These are phyloP conservation scores for Meandrina meandrites DNA, from an alignment of 92 coral and sea anemone species.

Conservation along the genomic window DNA sequence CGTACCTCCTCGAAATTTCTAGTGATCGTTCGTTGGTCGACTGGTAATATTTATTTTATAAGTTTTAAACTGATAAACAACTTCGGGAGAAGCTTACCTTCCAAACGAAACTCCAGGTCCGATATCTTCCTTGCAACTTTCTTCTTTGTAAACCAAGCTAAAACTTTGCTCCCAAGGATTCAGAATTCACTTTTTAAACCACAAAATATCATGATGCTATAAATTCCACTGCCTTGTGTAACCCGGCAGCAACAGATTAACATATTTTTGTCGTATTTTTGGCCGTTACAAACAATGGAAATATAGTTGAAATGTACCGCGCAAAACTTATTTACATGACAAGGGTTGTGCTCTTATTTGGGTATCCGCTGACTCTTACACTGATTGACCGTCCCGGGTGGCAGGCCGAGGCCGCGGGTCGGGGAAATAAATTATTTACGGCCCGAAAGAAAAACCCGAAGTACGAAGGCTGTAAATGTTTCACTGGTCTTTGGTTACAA, in stretches of 20 bases:
- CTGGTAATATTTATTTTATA: not conserved
- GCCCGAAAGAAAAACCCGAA: too few species aligned
- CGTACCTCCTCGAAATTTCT: not conserved
- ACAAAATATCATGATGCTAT: slow-evolving; percentile 8
- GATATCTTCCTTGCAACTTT: not conserved
- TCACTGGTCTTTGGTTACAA: too few species aligned
- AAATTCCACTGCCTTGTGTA: slow-evolving; percentile 25
- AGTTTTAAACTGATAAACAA: slow-evolving; percentile 17
- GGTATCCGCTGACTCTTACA: slow-evolving; percentile 28
- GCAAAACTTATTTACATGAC: slow-evolving; percentile 60
- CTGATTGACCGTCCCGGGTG: too few species aligned
- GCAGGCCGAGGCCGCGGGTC: too few species aligned
- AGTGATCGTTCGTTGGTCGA: slow-evolving; percentile 2
- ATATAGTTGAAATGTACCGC: slow-evolving; percentile 71
- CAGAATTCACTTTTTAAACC: not conserved
- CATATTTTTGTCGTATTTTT: slow-evolving; percentile 40
- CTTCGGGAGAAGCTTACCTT: slow-evolving; percentile 11
- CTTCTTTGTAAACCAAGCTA: not conserved
- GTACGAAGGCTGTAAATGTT: too few species aligned
- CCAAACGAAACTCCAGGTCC: not conserved
- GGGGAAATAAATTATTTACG: too few species aligned
- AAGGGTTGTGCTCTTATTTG: slow-evolving; percentile 36
- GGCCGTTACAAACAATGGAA: slow-evolving; percentile 74
- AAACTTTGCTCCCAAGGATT: not conserved
- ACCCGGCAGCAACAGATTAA: slow-evolving; percentile 32